A percentile compares a stretch with the other conserved stretches of the same genome.
phyloP scores from a whole-genome alignment of 1,140 invertebrate species.

The Trichonephila clavata region DNA sequence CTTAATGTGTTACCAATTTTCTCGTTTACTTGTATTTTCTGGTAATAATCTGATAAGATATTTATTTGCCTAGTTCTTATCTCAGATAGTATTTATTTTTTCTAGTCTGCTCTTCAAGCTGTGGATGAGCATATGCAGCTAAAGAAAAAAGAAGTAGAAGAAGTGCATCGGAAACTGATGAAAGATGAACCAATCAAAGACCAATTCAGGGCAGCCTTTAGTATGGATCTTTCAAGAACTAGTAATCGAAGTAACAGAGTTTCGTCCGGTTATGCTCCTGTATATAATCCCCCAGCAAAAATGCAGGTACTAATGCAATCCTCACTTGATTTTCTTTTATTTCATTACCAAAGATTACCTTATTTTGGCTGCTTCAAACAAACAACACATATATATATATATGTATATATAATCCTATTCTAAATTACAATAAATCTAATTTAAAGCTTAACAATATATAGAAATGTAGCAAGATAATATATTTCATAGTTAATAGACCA shows the following conservation, averaged over 20 bases:
- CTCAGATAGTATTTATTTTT: background rate
- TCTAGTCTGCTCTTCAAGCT: conserved; percentile 70
- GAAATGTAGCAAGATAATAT: too few species aligned
- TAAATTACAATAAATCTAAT: too few species aligned
- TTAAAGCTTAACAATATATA: too few species aligned
- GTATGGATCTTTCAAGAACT: conserved; percentile 61
- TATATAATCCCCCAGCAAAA: conserved; percentile 66
- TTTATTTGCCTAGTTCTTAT: too few species aligned
- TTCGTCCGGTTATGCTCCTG: conserved; percentile 55
- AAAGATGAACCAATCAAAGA: conserved; percentile 73
- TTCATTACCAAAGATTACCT: background rate
- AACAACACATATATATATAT: too few species aligned
- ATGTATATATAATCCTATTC: too few species aligned
- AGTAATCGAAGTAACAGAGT: conserved; percentile 42
- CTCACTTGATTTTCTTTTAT: background rate
- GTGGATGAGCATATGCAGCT: conserved; percentile 71
- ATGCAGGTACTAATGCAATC: conserved; percentile 37
- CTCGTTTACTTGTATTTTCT: too few species aligned
- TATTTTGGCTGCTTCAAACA: too few species aligned
- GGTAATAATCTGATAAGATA: too few species aligned
- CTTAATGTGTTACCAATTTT: too few species aligned
- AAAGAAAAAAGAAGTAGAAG: conserved; percentile 75
- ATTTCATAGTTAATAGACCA: too few species aligned
- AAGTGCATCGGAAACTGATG: conserved; percentile 72
- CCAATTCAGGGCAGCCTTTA: conserved; percentile 43